These are phyloP conservation scores for Belgica antarctica DNA, from an alignment of 2,888 invertebrate genomes.

Conservation along the genomic window DNA sequence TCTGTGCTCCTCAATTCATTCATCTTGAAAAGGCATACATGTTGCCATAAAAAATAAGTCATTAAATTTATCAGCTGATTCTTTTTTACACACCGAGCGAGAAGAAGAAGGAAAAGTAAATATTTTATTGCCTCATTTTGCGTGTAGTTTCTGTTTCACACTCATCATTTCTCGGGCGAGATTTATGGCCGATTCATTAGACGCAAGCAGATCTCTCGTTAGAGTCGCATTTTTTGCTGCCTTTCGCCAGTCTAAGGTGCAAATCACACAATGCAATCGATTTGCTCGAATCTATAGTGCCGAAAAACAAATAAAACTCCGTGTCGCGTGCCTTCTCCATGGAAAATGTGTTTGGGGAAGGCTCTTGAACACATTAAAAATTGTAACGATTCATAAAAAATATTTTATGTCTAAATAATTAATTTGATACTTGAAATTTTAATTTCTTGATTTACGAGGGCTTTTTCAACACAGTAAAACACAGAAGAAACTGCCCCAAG, in stretches of 20 bases:
- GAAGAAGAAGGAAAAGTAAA: slow-evolving; percentile 28
- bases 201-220: neutral
- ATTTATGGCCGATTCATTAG: neutral
- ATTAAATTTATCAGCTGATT: slow-evolving; percentile 44
- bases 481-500: neutral
- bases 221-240: no score
- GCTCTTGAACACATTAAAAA: slow-evolving; percentile 31
- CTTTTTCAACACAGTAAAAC: neutral
- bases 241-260: neutral
- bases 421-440: slow-evolving; percentile 42
- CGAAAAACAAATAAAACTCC: slow-evolving; percentile 15
- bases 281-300: neutral
- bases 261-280: neutral
- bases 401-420: slow-evolving; percentile 41
- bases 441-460: slow-evolving; percentile 34
- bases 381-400: slow-evolving; percentile 40
- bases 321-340: slow-evolving; percentile 31
- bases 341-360: neutral
- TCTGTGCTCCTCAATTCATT: slow-evolving; percentile 49
- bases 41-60: slow-evolving; percentile 43
- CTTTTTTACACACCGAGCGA: slow-evolving; percentile 32
- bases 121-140: slow-evolving; percentile 43
- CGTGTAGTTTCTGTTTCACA: slow-evolving; percentile 40
- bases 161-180: slow-evolving; percentile 28
- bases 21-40: slow-evolving; percentile 41